phyloP scores from a whole-genome alignment of 1,140 invertebrate species.

The Drosophila nigrodunni region DNA sequence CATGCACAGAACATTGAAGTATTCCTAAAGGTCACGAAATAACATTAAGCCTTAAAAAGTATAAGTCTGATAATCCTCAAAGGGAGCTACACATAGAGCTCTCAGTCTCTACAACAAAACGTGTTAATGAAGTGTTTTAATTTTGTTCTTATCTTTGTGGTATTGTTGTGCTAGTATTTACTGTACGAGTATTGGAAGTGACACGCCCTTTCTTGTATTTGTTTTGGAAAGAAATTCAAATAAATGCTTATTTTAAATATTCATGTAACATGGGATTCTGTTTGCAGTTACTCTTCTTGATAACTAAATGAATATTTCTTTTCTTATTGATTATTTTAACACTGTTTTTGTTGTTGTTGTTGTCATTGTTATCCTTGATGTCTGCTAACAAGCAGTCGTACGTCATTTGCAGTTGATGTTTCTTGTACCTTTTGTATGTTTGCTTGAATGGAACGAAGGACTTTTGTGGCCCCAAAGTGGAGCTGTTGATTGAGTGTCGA shows the following conservation, averaged over 20 bases:
- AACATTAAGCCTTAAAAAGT: background rate
- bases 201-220: background rate
- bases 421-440: slow-evolving; percentile 32
- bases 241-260: slow-evolving; percentile 26
- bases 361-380: slow-evolving; percentile 50
- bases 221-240: slow-evolving; percentile 8
- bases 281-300: slow-evolving; percentile 2
- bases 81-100: background rate
- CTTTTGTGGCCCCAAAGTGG: slow-evolving; percentile 18
- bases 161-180: background rate
- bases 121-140: slow-evolving; percentile 52
- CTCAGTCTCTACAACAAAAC: background rate
- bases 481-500: slow-evolving; percentile 25
- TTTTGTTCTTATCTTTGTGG: slow-evolving; percentile 25
- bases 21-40: background rate
- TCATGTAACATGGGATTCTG: slow-evolving; percentile 26
- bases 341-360: slow-evolving; percentile 7
- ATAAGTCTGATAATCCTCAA: slow-evolving; percentile 1
- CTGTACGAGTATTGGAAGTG: too few species aligned
- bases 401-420: slow-evolving; percentile 55
- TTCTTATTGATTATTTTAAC: slow-evolving; percentile 43
- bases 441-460: slow-evolving; percentile 19
- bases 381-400: slow-evolving; percentile 53
- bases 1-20: slow-evolving; percentile 31
- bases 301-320: slow-evolving; percentile 48